Conservation (phyloP, 2,888 invertebrate genomes). For the Noctua janthina region DNA sequence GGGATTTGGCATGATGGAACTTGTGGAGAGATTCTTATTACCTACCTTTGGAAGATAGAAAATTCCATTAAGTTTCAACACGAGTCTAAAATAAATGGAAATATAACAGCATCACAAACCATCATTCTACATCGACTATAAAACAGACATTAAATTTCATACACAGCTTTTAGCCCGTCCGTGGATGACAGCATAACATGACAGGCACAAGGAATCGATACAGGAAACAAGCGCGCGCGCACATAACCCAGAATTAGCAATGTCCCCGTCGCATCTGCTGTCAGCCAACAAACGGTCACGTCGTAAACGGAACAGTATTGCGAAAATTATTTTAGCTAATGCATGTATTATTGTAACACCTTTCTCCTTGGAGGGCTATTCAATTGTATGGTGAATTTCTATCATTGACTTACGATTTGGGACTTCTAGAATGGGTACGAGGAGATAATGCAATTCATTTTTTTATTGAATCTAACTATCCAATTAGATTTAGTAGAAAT, state of each 20-base stretch:
- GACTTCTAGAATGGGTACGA: background rate
- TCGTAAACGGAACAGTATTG: constrained; percentile 68
- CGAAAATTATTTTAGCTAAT: constrained; percentile 65
- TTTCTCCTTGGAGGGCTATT: constrained; percentile 6
- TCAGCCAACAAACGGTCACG: constrained; percentile 63
- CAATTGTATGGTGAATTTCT: constrained; percentile 29
- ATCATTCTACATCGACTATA: constrained; percentile 53
- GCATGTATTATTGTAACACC: constrained; percentile 54
- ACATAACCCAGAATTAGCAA: constrained; percentile 82
- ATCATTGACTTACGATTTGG: constrained; percentile 9
- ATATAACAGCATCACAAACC: constrained; percentile 10
- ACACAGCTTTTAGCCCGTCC: constrained; percentile 60
- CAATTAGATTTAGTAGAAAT: too few relatives aligned
- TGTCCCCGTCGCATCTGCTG: constrained; percentile 73
- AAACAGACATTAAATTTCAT: constrained; percentile 66
- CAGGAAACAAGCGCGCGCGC: constrained; percentile 80
- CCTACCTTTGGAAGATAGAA: background rate
- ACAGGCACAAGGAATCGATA: constrained; percentile 81
- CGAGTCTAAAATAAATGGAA: constrained; percentile 9
- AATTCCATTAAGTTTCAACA: background rate
- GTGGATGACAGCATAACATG: constrained; percentile 67
- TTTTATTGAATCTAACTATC: background rate
- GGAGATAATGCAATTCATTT: background rate
- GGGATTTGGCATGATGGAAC: background rate
- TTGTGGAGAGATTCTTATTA: background rate